phyloP scores from a whole-genome alignment of 1,140 invertebrate species.

The Laupala kohalensis region DNA sequence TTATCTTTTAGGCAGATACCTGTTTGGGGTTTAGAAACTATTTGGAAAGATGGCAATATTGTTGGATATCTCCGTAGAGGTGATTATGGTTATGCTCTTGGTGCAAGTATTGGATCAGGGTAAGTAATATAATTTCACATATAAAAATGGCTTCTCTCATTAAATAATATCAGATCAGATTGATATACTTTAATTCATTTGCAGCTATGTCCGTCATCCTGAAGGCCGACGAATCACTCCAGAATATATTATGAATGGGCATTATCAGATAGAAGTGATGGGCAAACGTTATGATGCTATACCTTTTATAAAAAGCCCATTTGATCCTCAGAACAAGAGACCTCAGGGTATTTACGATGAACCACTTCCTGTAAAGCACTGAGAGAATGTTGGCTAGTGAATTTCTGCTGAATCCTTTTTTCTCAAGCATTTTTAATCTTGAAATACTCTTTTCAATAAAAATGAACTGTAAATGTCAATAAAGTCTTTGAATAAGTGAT shows the following conservation, averaged over 20 bases:
- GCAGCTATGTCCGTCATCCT: conserved; percentile 39
- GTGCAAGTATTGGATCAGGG: conserved; percentile 53
- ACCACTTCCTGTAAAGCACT: conserved; percentile 15
- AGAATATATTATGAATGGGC: conserved; percentile 52
- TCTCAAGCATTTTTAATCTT: too few species aligned
- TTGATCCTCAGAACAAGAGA: conserved; percentile 57
- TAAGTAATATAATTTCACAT: conserved; percentile 29
- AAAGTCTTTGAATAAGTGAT: too few species aligned
- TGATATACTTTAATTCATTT: conserved; percentile 3
- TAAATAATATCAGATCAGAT: too few species aligned
- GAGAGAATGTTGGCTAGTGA: too few species aligned
- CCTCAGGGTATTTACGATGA: conserved; percentile 28
- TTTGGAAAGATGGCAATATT: conserved; percentile 59
- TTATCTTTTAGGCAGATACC: conserved; percentile 39
- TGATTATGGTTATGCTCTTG: conserved; percentile 61
- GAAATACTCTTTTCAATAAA: too few species aligned
- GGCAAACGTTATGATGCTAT: conserved; percentile 54
- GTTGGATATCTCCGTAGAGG: conserved; percentile 69
- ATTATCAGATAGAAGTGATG: conserved; percentile 68
- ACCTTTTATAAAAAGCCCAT: conserved; percentile 57
- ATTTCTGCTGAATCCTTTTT: too few species aligned
- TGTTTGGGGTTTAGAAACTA: conserved; percentile 69
- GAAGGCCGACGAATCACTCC: conserved; percentile 40
- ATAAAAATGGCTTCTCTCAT: too few species aligned
- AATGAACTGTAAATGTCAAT: too few species aligned